phyloP scores from a whole-genome alignment of 1,140 invertebrate species.

The Batillaria attramentaria region DNA sequence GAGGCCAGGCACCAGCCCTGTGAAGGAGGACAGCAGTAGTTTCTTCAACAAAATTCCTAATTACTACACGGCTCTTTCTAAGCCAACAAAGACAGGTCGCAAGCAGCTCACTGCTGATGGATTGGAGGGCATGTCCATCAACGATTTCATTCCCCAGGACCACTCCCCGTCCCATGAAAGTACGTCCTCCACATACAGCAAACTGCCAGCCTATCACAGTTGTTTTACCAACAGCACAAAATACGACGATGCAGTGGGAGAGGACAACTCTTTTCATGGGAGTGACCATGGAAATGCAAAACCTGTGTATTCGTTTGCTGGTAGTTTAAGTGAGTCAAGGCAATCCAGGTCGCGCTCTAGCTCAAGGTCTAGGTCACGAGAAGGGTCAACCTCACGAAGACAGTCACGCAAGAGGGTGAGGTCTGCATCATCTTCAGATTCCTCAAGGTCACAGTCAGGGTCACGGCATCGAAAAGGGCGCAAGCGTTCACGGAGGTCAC shows the following conservation, averaged over 20 bases:
- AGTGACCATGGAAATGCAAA: no score
- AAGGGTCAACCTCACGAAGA: constrained; percentile 29
- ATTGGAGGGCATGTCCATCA: constrained; percentile 36
- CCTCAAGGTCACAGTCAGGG: constrained; percentile 55
- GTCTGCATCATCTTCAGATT: constrained; percentile 31
- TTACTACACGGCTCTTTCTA: constrained; percentile 62
- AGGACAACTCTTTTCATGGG: no score
- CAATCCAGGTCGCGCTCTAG: constrained; percentile 33
- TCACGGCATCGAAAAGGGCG: constrained; percentile 64
- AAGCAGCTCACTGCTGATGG: constrained; percentile 37
- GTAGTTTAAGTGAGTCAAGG: neutral
- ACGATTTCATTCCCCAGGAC: constrained; percentile 54
- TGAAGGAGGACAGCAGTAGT: constrained; percentile 36
- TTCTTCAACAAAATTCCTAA: constrained; percentile 65
- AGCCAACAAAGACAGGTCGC: constrained; percentile 51
- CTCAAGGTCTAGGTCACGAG: constrained; percentile 25
- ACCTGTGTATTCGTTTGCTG: no score
- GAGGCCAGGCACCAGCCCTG: constrained; percentile 7
- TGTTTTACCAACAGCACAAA: constrained; percentile 69
- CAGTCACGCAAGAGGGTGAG: constrained; percentile 35
- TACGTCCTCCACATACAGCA: constrained; percentile 46
- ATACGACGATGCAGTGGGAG: constrained; percentile 46
- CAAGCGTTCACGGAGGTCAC: constrained; percentile 34
- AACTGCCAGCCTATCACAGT: constrained; percentile 65
- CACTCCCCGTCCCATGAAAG: constrained; percentile 48